A percentile compares a stretch with the other conserved stretches of the same genome.
Conservation (phyloP, 2,888 invertebrate genomes). For the Adelognathus sp. region DNA sequence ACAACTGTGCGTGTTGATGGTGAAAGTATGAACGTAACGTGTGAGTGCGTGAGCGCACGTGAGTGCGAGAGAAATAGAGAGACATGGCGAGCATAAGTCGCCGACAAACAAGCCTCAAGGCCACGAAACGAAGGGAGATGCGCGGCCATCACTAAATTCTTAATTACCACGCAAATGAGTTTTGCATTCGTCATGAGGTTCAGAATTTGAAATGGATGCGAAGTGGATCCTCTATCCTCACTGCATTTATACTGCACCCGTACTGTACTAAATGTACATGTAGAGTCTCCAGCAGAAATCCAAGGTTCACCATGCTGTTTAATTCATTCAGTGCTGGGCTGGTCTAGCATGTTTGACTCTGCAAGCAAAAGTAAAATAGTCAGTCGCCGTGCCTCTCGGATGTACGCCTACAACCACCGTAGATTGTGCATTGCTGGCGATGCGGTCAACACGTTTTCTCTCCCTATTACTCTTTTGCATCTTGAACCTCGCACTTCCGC, state of each 20-base stretch:
- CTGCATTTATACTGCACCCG: not conserved
- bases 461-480: not conserved
- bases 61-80: not conserved
- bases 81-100: not conserved
- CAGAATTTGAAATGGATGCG: slow-evolving; percentile 67
- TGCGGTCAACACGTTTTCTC: not conserved
- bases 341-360: not conserved
- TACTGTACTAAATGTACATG: not conserved
- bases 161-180: slow-evolving; percentile 73
- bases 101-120: not conserved
- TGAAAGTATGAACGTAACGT: not conserved
- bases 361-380: not conserved
- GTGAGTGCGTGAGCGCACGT: not conserved
- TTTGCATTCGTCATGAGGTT: slow-evolving; percentile 69
- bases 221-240: slow-evolving; percentile 55
- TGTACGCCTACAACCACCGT: not conserved
- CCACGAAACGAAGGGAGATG: not conserved
- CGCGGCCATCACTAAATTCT: slow-evolving; percentile 62
- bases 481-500: not conserved
- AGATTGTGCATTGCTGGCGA: not conserved
- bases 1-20: no score
- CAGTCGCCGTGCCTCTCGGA: not conserved
- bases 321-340: not conserved
- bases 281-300: not conserved
- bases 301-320: not conserved